These are phyloP conservation scores for Orthosia gothica DNA, from an alignment of 2,888 invertebrate genomes.

Conservation along the genomic window DNA sequence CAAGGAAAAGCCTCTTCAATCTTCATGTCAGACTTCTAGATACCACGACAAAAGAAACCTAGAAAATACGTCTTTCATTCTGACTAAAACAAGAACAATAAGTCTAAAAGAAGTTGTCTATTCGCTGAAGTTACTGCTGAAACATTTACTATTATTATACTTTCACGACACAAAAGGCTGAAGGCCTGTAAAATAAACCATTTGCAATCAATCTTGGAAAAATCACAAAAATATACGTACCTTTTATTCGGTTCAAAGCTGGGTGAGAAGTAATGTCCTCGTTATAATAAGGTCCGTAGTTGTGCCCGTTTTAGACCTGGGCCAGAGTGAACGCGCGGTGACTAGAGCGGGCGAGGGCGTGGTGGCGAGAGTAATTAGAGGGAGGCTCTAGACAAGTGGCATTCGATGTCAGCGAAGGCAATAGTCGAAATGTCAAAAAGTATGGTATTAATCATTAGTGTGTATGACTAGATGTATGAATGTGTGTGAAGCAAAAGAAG, in stretches of 20 bases:
- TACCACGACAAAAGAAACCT: constrained; percentile 1
- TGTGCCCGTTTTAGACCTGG: constrained; percentile 15
- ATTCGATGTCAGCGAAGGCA: too few species aligned
- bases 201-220: constrained; percentile 46
- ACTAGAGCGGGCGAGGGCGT: background rate
- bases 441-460: too few species aligned
- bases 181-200: constrained; percentile 38
- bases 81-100: constrained; percentile 24
- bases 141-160: constrained; percentile 26
- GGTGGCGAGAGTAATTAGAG: background rate
- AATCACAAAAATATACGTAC: constrained; percentile 24
- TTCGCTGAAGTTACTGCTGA: constrained; percentile 16
- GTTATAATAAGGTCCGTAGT: constrained; percentile 37
- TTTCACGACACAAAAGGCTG: constrained; percentile 31
- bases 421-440: too few species aligned
- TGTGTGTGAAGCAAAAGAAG: too few species aligned
- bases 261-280: constrained; percentile 50
- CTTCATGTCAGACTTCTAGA: background rate
- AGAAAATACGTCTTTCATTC: constrained; percentile 19
- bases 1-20: background rate
- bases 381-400: too few species aligned
- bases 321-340: background rate
- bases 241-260: constrained; percentile 42
- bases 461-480: too few species aligned
- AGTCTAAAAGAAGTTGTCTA: constrained; percentile 15